Conservation (phyloP, 2,888 invertebrate genomes). For the Scaptomyza parva region DNA sequence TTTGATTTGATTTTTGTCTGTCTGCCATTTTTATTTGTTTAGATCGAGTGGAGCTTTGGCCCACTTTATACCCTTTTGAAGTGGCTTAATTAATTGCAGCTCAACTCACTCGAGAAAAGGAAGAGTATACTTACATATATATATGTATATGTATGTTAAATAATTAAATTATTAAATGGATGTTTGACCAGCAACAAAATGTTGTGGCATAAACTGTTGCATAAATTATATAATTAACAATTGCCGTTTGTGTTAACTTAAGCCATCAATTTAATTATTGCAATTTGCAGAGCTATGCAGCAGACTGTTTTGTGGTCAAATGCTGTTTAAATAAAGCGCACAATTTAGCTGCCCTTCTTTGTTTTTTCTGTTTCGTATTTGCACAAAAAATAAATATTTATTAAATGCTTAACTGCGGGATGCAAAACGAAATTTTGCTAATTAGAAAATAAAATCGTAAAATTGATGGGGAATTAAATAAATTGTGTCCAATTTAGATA, state of each 20-base stretch:
- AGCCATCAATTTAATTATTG: constrained; percentile 66
- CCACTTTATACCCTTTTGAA: background rate
- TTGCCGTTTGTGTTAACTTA: constrained; percentile 27
- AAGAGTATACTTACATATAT: background rate
- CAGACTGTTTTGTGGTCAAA: constrained; percentile 36
- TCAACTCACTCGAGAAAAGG: background rate
- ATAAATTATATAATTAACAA: constrained; percentile 58
- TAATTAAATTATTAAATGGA: constrained; percentile 17
- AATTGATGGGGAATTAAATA: constrained; percentile 34
- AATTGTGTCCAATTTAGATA: constrained; percentile 10
- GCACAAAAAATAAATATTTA: constrained; percentile 52
- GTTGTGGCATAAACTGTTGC: constrained; percentile 11
- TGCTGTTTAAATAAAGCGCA: constrained; percentile 36
- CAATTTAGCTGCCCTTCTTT: constrained; percentile 4
- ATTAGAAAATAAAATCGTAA: constrained; percentile 59
- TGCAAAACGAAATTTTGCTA: constrained; percentile 40
- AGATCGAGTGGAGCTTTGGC: constrained; percentile 46
- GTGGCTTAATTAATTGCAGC: constrained; percentile 19
- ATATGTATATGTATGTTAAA: background rate
- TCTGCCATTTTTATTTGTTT: constrained; percentile 52
- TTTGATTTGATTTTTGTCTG: constrained; percentile 74
- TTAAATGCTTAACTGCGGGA: constrained; percentile 25
- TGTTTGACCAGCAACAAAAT: background rate
- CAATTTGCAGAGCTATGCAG: constrained; percentile 30
- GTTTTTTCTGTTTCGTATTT: constrained; percentile 4